Conservation (phyloP, 1,140 invertebrate genomes). For the Ceratitis capitata region DNA sequence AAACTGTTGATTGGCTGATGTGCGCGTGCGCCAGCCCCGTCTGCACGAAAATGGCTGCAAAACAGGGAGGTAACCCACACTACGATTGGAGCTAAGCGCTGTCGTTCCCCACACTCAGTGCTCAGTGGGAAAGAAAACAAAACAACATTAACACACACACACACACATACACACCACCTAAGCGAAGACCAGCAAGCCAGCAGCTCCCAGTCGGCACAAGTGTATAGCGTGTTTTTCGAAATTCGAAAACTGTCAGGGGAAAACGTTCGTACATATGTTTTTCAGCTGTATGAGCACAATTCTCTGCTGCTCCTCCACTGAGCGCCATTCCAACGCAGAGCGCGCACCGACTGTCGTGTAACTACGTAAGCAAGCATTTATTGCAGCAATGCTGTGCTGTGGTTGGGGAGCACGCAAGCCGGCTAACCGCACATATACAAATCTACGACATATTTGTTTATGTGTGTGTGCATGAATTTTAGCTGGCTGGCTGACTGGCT, state of each 20-base stretch:
- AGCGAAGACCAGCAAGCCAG: too few species aligned
- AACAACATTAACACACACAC: background rate
- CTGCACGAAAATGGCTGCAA: slow-evolving; percentile 62
- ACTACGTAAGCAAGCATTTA: slow-evolving; percentile 19
- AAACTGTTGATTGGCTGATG: slow-evolving; percentile 64
- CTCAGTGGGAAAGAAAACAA: too few species aligned
- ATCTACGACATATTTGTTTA: background rate
- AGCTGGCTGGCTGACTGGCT: background rate
- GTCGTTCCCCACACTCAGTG: slow-evolving; percentile 29
- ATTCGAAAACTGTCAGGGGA: slow-evolving; percentile 12
- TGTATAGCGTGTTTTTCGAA: slow-evolving; percentile 25
- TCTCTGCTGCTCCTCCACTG: background rate
- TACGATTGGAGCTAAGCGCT: slow-evolving; percentile 52
- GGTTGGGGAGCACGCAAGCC: slow-evolving; percentile 23
- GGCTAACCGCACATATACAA: background rate
- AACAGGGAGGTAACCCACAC: slow-evolving; percentile 57
- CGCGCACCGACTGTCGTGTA: background rate
- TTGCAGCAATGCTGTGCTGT: background rate
- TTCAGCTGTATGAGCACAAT: too few species aligned
- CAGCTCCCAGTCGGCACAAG: too few species aligned
- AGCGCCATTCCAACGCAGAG: background rate
- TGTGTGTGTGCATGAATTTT: slow-evolving; percentile 26
- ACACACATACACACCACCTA: background rate
- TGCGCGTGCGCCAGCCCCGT: slow-evolving; percentile 60
- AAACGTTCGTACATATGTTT: background rate